These are phyloP conservation scores for Zeus faber DNA, from an alignment of 2,113 vertebrate genomes.

Conservation along the genomic window DNA sequence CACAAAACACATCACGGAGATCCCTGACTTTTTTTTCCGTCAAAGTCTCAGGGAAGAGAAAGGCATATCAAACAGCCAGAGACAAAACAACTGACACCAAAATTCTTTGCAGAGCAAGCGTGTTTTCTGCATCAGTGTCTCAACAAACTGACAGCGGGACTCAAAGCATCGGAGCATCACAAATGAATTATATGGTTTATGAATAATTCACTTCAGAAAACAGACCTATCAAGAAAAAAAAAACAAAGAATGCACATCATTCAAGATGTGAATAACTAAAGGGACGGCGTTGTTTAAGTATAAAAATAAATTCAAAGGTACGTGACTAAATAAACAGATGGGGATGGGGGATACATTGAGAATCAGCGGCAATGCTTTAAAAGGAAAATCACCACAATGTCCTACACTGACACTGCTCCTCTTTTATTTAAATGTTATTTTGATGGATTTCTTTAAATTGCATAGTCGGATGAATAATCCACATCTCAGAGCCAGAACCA, in stretches of 20 bases:
- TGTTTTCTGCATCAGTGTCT: constrained; percentile 59
- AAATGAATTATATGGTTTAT: constrained; percentile 53
- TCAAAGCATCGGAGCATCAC: constrained; percentile 55
- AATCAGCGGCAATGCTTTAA: constrained; percentile 44
- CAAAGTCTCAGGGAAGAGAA: constrained; percentile 38
- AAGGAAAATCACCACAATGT: constrained; percentile 43
- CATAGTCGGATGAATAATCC: constrained; percentile 73
- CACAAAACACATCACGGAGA: constrained; percentile 36
- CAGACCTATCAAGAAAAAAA: constrained; percentile 48
- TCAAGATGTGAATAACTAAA: constrained; percentile 53
- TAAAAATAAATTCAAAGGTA: constrained; percentile 68
- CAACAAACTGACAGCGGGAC: constrained; percentile 52
- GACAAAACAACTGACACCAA: constrained; percentile 40
- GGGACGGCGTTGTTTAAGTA: constrained; percentile 51
- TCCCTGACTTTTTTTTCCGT: constrained; percentile 22
- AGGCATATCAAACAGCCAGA: constrained; percentile 48
- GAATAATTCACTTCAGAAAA: constrained; percentile 58
- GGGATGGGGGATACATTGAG: constrained; percentile 53
- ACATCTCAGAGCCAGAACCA: constrained; percentile 43
- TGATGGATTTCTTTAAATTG: constrained; percentile 70
- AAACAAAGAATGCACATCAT: constrained; percentile 32
- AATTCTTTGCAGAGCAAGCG: constrained; percentile 47
- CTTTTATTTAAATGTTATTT: constrained; percentile 23
- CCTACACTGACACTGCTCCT: constrained; percentile 38
- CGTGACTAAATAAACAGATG: constrained; percentile 53